Evolutionary conservation across 2,113 vertebrate genomes (phyloP).

Genomic region (Mastomys coucha): DNA sequence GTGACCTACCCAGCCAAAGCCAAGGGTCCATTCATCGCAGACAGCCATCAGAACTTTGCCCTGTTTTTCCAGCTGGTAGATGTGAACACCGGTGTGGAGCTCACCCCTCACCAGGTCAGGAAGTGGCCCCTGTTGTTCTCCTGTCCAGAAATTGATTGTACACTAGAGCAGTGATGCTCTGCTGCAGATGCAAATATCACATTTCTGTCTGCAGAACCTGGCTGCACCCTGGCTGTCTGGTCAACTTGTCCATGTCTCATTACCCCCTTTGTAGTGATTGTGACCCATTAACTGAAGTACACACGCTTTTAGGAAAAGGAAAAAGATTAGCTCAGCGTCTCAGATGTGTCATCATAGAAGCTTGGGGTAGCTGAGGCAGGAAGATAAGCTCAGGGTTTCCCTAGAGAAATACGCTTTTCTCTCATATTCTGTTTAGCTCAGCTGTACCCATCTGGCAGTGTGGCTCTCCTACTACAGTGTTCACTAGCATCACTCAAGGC

Average conservation of each 20-base stretch:
- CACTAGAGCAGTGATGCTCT: not conserved
- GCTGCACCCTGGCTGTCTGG: not conserved
- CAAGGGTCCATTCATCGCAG: constrained; percentile 94
- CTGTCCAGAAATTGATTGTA: not conserved
- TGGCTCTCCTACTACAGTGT: not conserved
- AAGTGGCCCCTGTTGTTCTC: constrained; percentile 11
- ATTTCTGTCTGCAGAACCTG: not conserved
- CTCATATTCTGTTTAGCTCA: not conserved
- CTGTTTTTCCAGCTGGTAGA: constrained; percentile 97
- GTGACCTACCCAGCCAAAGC: constrained; percentile 96
- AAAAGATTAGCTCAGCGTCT: not conserved
- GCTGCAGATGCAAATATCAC: too few relatives aligned
- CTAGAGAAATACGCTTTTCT: not conserved
- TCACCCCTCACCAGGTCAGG: constrained; percentile 97
- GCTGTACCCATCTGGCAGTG: not conserved
- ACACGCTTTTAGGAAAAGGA: not conserved
- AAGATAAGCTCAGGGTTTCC: not conserved
- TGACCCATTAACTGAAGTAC: not conserved
- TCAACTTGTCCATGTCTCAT: not conserved
- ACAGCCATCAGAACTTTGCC: constrained; percentile 99
- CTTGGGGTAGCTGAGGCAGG: not conserved
- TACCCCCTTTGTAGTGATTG: rapidly evolving
- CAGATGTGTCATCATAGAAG: not conserved
- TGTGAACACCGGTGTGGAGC: constrained; percentile 94
- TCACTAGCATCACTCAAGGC: not conserved